A percentile compares a stretch with the other conserved stretches of the same genome.
Evolutionary conservation across 2,797 vertebrate species (phyloP).

Genomic region (Menidia menidia): DNA sequence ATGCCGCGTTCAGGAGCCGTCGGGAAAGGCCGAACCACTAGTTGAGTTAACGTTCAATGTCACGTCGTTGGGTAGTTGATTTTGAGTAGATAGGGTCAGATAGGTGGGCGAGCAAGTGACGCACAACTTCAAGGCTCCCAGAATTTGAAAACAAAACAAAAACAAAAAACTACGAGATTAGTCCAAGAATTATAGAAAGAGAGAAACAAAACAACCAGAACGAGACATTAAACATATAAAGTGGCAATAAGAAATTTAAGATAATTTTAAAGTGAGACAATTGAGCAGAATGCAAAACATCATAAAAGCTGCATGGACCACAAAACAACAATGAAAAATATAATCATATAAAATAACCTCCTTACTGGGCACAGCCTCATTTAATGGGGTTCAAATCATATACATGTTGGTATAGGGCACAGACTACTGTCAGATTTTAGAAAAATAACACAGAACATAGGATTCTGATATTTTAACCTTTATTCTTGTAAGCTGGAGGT

Average conservation of each 20-base stretch:
- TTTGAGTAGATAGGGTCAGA: not conserved
- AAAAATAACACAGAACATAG: no score
- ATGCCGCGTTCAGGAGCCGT: constrained; percentile 59
- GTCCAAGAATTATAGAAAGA: not conserved
- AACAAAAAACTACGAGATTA: not conserved
- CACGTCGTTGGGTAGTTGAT: not conserved
- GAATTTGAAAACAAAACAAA: not conserved
- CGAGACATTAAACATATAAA: not conserved
- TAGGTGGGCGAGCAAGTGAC: not conserved
- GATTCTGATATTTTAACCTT: no score
- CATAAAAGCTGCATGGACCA: no score
- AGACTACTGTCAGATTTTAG: no score
- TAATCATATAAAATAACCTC: no score
- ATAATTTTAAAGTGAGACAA: no score
- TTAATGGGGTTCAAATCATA: no score
- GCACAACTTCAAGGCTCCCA: not conserved
- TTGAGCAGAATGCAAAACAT: no score
- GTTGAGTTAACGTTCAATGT: constrained; percentile 30
- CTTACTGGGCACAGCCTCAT: no score
- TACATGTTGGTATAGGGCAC: no score
- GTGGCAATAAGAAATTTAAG: not conserved
- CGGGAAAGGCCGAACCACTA: constrained; percentile 16
- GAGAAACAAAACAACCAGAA: not conserved
- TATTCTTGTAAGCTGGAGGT: no score
- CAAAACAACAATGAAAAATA: no score